phyloP scores from a whole-genome alignment of 2,797 vertebrate genomes.

The Rhinoraja longicauda region DNA sequence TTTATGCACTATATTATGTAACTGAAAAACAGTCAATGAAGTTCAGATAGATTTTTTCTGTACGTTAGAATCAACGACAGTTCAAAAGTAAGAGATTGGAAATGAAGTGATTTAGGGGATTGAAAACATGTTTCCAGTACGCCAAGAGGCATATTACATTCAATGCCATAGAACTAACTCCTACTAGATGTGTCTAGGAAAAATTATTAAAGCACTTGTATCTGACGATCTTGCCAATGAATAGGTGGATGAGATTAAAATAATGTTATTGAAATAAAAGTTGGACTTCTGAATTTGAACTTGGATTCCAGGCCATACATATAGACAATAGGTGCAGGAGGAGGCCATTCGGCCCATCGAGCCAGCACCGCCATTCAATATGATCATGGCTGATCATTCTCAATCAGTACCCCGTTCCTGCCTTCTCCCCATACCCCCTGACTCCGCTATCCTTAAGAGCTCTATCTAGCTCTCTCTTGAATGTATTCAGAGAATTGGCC shows the following conservation, averaged over 20 bases:
- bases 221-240: background rate
- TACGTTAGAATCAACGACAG: background rate
- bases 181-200: too few relatives aligned
- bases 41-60: too few relatives aligned
- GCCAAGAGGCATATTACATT: background rate
- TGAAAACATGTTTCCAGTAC: background rate
- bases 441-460: too few relatives aligned
- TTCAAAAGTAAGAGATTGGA: background rate
- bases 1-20: background rate
- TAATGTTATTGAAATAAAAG: background rate
- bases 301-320: background rate
- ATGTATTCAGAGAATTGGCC: too few relatives aligned
- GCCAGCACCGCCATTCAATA: too few relatives aligned
- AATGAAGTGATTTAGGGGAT: background rate
- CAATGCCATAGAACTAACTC: background rate
- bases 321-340: too few relatives aligned
- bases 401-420: too few relatives aligned
- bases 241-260: background rate
- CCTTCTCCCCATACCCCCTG: too few relatives aligned
- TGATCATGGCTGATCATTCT: too few relatives aligned
- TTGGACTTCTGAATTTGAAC: background rate
- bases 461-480: too few relatives aligned
- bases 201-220: background rate
- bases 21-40: background rate
- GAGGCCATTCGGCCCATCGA: too few relatives aligned